Evolutionary conservation across 1,140 invertebrate genomes (phyloP).

Genomic region (Colletes latitarsis): DNA sequence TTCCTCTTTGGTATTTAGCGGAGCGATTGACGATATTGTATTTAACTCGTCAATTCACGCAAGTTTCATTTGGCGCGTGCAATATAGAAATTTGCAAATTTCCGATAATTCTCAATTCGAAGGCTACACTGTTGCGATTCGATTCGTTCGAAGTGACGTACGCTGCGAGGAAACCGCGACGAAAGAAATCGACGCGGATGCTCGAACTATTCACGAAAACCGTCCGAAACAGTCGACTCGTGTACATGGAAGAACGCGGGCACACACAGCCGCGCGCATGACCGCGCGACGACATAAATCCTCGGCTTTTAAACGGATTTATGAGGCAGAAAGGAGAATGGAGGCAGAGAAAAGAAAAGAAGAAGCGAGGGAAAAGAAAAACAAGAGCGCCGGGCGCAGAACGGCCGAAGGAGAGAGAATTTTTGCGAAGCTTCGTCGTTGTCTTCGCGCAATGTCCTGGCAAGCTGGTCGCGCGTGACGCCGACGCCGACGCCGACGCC

Average conservation of each 20-base stretch:
- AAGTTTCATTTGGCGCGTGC: too few species aligned
- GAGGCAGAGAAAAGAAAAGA: constrained; percentile 4
- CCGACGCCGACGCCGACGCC: constrained; percentile 41
- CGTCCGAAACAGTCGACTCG: constrained; percentile 40
- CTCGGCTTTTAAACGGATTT: constrained; percentile 57
- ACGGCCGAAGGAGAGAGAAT: constrained; percentile 36
- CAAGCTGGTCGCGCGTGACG: constrained; percentile 25
- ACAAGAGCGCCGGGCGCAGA: not conserved
- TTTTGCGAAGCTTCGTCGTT: constrained; percentile 47
- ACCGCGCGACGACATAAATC: constrained; percentile 56
- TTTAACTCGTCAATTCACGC: too few species aligned
- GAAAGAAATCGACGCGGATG: constrained; percentile 16
- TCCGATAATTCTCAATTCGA: too few species aligned
- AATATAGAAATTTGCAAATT: too few species aligned
- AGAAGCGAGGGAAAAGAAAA: not conserved
- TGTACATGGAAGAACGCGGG: not conserved
- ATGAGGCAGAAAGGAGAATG: constrained; percentile 35
- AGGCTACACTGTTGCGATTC: too few species aligned
- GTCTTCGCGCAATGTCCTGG: constrained; percentile 12
- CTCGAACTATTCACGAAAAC: constrained; percentile 14
- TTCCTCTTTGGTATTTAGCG: too few species aligned
- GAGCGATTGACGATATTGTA: too few species aligned
- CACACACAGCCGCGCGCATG: not conserved
- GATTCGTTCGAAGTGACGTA: too few species aligned
- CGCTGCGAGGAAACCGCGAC: not conserved